Conservation (phyloP, 2,797 vertebrate genomes). For the Vireo griseus region DNA sequence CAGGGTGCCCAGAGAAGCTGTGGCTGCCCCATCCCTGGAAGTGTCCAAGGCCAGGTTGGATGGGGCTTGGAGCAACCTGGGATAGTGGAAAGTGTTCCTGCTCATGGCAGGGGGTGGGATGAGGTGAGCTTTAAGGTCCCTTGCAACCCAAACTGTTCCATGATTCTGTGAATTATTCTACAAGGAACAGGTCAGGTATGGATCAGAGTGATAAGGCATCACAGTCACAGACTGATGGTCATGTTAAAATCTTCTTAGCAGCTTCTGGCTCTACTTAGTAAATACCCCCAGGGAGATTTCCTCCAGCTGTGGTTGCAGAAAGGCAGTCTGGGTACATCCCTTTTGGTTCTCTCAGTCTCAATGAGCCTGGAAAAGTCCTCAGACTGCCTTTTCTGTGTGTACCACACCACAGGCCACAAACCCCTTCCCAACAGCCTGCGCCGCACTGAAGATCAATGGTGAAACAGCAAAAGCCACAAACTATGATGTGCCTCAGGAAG, state of each 20-base stretch:
- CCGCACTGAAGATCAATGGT: conserved; percentile 1
- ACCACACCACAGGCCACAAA: background rate
- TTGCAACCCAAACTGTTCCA: background rate
- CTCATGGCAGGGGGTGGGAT: background rate
- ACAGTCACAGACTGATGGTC: background rate
- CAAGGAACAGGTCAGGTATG: background rate
- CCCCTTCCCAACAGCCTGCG: background rate
- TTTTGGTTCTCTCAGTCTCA: background rate
- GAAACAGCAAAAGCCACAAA: conserved; percentile 34
- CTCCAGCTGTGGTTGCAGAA: background rate
- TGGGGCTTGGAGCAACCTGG: fast-evolving
- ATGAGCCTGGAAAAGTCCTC: background rate
- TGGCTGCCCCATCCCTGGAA: background rate
- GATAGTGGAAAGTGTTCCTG: background rate
- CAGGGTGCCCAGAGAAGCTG: background rate
- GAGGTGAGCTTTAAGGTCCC: background rate
- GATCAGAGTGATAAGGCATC: background rate
- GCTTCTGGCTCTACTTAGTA: background rate
- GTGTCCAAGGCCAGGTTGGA: background rate
- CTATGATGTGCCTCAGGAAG: conserved; percentile 11
- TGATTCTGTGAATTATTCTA: background rate
- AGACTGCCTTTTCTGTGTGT: background rate
- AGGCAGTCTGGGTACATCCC: background rate
- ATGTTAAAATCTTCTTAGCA: background rate
- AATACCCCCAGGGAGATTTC: background rate